Evolutionary conservation across 1,140 invertebrate species (phyloP), one percentile per base, ranked within the genome.

Genomic region (Philopotamus ludificatus): DNA sequence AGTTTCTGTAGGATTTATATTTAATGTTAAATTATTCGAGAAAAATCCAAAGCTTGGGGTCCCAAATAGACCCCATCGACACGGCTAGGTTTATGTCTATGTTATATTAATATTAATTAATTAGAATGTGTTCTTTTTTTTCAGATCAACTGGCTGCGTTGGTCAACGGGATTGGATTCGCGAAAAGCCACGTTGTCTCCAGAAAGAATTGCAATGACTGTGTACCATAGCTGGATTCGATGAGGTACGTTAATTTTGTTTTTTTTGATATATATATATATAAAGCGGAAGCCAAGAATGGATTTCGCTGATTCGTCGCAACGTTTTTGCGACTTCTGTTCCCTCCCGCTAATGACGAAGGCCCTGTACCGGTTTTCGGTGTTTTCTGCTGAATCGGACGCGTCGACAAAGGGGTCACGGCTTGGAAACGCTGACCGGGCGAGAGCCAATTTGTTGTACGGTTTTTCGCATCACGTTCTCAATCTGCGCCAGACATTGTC

Each of bases 211-310:
- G 42, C 57, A 34, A 60, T 60, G 57, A 60, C 57, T 60, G 42
- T 60, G n/a, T 60, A 60, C 39, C 44, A 60, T 45, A 47, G 57
- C 44, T 47, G 57, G 57, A 39, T 60, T 60, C 39, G 28, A 21
- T 60, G 57, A 60, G 57, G 57, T 60, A 22, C 21, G 57, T 47
- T 18, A n/a, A n/a, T n/a, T n/a, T n/a, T n/a, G n/a, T n/a, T n/a
- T n/a, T n/a, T n/a, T n/a, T n/a, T n/a, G n/a, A n/a, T n/a, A n/a
- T n/a, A n/a, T n/a, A n/a, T n/a, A n/a, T n/a, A n/a, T n/a, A n/a
- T n/a, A n/a, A n/a, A 16, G 44, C 15, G 18, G 18, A 47, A 47
- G 10, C 18, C 15, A 8, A 3, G 10, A 15, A 12, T 16, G 10
- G 34, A 34, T 58, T 44, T 58, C 44, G 55, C 55, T 58, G 55